phyloP scores from a whole-genome alignment of 2,797 vertebrate species.

The Scolopax bukidnonensis region DNA sequence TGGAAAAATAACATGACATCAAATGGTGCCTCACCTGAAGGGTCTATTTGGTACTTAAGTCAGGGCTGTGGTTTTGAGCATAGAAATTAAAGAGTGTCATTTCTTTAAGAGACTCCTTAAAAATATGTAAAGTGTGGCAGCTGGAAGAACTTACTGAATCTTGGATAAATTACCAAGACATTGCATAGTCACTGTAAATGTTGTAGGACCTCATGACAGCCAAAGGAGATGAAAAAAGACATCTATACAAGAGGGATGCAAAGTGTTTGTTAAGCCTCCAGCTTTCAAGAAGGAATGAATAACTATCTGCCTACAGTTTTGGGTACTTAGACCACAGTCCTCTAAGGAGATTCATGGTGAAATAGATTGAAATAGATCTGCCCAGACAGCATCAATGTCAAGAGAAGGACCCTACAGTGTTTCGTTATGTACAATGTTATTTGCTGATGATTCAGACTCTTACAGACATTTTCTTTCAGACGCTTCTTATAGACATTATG shows the following conservation, averaged over 20 bases:
- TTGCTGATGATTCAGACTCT: not conserved
- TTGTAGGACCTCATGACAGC: not conserved
- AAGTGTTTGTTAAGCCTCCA: not conserved
- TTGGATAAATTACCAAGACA: not conserved
- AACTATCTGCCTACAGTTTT: not conserved
- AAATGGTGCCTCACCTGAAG: not conserved
- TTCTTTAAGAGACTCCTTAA: not conserved
- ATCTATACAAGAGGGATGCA: not conserved
- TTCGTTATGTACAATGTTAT: not conserved
- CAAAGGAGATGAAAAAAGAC: not conserved
- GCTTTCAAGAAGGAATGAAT: not conserved
- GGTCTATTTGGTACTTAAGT: not conserved
- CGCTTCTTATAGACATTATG: too few relatives aligned
- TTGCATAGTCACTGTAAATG: conserved; percentile 23
- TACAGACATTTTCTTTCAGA: too few relatives aligned
- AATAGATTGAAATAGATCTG: not conserved
- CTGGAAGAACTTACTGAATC: conserved; percentile 19
- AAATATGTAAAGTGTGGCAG: not conserved
- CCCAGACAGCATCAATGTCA: not conserved
- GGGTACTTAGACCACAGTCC: not conserved
- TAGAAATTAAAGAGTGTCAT: not conserved
- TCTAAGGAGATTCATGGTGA: accelerated
- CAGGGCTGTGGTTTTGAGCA: not conserved
- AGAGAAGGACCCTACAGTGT: not conserved
- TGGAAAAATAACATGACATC: not conserved